These are phyloP conservation scores for Colletes gigas DNA, from an alignment of 1,140 invertebrate species.

Conservation along the genomic window DNA sequence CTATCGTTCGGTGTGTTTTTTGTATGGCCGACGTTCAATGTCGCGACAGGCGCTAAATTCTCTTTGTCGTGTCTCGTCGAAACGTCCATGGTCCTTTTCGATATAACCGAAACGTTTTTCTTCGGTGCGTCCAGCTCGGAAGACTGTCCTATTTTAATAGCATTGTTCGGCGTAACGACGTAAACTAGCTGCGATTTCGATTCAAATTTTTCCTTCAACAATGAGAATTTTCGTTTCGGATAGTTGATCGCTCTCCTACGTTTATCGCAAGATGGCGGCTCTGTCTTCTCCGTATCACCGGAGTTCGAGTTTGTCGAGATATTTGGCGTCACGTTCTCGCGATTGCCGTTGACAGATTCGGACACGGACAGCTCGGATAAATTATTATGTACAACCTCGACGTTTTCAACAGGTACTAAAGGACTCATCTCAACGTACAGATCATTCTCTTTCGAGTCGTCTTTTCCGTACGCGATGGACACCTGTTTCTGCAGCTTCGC, in stretches of 20 bases:
- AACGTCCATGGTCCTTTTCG: slow-evolving; percentile 68
- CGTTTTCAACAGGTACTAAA: slow-evolving; percentile 56
- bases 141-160: slow-evolving; percentile 46
- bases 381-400: slow-evolving; percentile 35
- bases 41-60: slow-evolving; percentile 58
- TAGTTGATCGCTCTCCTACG: slow-evolving; percentile 77
- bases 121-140: slow-evolving; percentile 71
- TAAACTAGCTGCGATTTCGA: slow-evolving; percentile 80
- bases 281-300: background rate
- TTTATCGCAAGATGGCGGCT: slow-evolving; percentile 57
- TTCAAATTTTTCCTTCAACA: slow-evolving; percentile 84
- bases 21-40: background rate
- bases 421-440: slow-evolving; percentile 75
- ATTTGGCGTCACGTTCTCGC: background rate
- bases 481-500: slow-evolving; percentile 51
- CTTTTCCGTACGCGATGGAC: slow-evolving; percentile 9
- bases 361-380: background rate
- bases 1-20: slow-evolving; percentile 60
- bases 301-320: background rate
- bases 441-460: slow-evolving; percentile 67
- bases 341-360: background rate
- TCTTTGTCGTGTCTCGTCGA: slow-evolving; percentile 70
- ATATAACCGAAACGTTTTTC: slow-evolving; percentile 73
- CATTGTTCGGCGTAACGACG: slow-evolving; percentile 67
- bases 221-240: slow-evolving; percentile 83